Conservation (phyloP, 23 tunicate species). For the Ciona savignyi region DNA sequence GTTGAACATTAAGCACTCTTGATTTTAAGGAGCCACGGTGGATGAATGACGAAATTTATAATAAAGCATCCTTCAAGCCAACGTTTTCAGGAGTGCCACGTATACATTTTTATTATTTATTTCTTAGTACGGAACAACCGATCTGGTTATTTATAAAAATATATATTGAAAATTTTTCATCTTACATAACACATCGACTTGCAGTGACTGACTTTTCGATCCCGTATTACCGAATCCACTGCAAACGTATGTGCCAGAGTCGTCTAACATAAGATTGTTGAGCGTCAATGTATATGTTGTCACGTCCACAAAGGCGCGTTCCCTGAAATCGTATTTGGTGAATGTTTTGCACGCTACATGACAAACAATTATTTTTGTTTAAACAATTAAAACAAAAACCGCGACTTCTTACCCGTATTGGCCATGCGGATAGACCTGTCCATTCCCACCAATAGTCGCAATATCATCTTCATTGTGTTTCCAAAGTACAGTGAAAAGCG, state of each 20-base stretch:
- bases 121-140: too few relatives aligned
- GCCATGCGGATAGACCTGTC: background rate
- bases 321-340: too few relatives aligned
- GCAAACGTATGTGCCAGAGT: slow-evolving; percentile 10
- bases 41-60: too few relatives aligned
- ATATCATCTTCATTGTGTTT: slow-evolving; percentile 4
- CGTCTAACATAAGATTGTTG: slow-evolving; percentile 1
- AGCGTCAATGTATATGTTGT: slow-evolving; percentile 11
- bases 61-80: too few relatives aligned
- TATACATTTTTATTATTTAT: too few relatives aligned
- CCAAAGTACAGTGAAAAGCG: slow-evolving; percentile 6
- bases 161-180: background rate
- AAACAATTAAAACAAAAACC: too few relatives aligned
- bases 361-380: too few relatives aligned
- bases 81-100: background rate
- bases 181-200: background rate
- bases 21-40: too few relatives aligned
- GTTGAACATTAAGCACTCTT: too few relatives aligned
- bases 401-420: slow-evolving; percentile 4
- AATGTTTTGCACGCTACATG: too few relatives aligned
- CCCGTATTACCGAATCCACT: background rate
- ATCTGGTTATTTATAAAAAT: background rate
- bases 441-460: slow-evolving; percentile 1
- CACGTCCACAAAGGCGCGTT: background rate
- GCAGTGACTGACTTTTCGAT: background rate